phyloP scores from a whole-genome alignment of 2,113 vertebrate species.

The Pogonocichla stellata region DNA sequence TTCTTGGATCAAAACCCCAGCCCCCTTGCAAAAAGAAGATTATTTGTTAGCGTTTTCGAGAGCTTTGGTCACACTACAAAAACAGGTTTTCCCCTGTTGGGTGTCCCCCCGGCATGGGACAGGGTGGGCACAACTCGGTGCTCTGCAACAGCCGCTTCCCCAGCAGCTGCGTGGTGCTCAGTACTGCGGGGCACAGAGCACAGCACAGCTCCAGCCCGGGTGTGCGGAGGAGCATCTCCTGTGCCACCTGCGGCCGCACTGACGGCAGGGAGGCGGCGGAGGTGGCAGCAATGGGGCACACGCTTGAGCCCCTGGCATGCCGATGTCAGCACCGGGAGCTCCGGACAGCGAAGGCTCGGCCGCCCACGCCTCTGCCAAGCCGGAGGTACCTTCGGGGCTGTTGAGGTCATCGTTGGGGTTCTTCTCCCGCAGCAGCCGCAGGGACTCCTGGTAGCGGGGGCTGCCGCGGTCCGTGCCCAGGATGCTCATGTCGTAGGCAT shows the following conservation, averaged over 20 bases:
- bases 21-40: background rate
- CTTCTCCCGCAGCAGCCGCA: constrained; percentile 77
- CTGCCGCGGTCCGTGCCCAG: constrained; percentile 80
- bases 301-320: background rate
- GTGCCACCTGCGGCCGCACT: background rate
- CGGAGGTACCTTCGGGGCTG: constrained; percentile 79
- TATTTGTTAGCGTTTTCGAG: background rate
- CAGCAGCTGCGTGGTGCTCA: background rate
- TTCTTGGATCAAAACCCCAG: background rate
- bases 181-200: background rate
- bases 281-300: accelerated
- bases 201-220: background rate
- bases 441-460: constrained; percentile 70
- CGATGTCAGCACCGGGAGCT: background rate
- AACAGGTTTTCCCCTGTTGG: background rate
- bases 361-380: background rate
- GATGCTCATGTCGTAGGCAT: constrained; percentile 87
- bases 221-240: background rate
- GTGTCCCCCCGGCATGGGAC: accelerated
- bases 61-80: accelerated
- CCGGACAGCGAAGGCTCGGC: background rate
- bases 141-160: background rate
- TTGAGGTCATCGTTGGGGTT: constrained; percentile 88
- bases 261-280: background rate
- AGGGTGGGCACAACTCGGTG: background rate